These are phyloP conservation scores for Solenodon paradoxus DNA, from an alignment of 2,113 vertebrate genomes.

Conservation along the genomic window DNA sequence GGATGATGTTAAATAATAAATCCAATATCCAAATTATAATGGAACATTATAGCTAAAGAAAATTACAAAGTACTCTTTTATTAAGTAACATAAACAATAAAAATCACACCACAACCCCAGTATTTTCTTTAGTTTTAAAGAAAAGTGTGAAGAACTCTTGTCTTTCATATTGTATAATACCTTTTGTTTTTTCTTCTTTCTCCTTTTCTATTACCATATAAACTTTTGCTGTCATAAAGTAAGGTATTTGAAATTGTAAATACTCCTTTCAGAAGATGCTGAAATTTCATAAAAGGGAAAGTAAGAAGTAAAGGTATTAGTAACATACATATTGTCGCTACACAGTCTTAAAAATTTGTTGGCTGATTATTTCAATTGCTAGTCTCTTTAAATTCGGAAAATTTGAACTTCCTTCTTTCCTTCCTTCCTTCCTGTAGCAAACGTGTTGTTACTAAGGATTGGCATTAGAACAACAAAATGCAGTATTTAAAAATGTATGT, in stretches of 20 bases:
- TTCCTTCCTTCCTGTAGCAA: neutral
- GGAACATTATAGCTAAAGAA: neutral
- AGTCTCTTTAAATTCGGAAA: neutral
- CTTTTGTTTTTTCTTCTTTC: neutral
- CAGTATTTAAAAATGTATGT: neutral
- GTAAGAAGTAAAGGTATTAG: neutral
- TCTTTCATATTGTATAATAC: neutral
- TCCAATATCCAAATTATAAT: neutral
- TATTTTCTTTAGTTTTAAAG: neutral
- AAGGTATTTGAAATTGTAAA: neutral
- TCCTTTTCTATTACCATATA: neutral
- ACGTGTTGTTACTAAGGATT: neutral
- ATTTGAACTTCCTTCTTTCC: neutral
- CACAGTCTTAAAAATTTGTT: neutral
- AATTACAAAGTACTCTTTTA: neutral
- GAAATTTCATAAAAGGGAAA: conserved; percentile 1
- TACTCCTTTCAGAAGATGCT: neutral
- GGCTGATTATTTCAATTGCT: neutral
- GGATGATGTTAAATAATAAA: neutral
- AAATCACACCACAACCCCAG: neutral
- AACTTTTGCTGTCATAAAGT: neutral
- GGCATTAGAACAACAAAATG: neutral
- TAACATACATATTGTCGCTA: neutral
- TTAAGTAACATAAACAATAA: neutral
- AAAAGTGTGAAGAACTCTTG: neutral